Evolutionary conservation across 35 echinoderm and acorn worm genomes (phyloP).

Genomic region (Patiria miniata): DNA sequence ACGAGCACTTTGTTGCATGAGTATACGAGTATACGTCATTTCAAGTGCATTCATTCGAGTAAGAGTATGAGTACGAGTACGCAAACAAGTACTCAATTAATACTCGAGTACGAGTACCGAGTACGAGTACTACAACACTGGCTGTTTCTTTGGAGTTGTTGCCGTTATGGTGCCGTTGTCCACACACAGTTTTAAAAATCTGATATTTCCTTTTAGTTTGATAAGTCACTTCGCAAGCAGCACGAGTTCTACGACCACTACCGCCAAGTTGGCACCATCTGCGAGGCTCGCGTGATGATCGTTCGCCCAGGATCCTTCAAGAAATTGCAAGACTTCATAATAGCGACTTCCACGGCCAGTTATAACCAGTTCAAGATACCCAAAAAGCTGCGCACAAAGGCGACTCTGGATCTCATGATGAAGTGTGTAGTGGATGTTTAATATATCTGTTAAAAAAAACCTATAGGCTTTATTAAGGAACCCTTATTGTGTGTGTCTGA

Average conservation of each 20-base stretch:
- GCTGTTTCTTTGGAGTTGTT: too few species aligned
- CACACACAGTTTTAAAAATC: not conserved
- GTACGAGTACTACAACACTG: too few species aligned
- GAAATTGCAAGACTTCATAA: constrained; percentile 43
- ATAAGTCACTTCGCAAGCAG: constrained; percentile 7
- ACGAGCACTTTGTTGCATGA: too few species aligned
- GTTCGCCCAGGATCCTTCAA: constrained; percentile 42
- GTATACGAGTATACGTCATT: too few species aligned
- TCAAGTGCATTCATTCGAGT: too few species aligned
- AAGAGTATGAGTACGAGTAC: too few species aligned
- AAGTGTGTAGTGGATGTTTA: not conserved
- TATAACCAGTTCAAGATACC: constrained; percentile 69
- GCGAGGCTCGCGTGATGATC: constrained; percentile 11
- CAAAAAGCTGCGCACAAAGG: constrained; percentile 39
- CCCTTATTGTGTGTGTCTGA: too few species aligned
- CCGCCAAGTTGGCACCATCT: not conserved
- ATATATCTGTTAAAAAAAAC: too few species aligned
- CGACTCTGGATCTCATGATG: constrained; percentile 18
- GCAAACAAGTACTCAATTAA: too few species aligned
- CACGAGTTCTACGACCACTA: constrained; percentile 36
- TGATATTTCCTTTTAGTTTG: not conserved
- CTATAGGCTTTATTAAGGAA: too few species aligned
- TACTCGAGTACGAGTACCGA: too few species aligned
- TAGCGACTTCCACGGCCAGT: constrained; percentile 42
- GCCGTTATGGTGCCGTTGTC: too few species aligned